Conservation (phyloP, 1,140 invertebrate species). For the Zeugodacus cucurbitae region DNA sequence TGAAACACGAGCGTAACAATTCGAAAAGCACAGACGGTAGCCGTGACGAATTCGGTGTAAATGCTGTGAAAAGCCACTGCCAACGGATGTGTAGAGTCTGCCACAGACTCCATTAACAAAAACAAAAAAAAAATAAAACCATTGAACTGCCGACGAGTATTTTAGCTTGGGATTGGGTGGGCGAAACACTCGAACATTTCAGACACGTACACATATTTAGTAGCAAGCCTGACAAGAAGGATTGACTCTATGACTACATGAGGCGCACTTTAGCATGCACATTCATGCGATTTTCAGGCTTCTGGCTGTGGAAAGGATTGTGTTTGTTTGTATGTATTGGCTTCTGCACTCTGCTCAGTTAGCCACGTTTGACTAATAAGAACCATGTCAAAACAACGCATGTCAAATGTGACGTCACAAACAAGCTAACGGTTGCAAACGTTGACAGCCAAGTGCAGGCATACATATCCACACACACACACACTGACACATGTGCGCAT, state of each 20-base stretch:
- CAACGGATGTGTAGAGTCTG: not conserved
- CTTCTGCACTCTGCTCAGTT: not conserved
- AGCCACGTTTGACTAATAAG: not conserved
- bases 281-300: not conserved
- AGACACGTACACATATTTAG: slow-evolving; percentile 43
- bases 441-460: not conserved
- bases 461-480: not conserved
- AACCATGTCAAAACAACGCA: not conserved
- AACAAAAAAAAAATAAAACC: not conserved
- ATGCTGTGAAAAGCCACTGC: slow-evolving; percentile 24
- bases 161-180: not conserved
- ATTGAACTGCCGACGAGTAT: not conserved
- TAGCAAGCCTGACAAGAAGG: slow-evolving; percentile 22
- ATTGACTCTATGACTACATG: not conserved
- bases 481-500: not conserved
- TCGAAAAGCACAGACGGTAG: slow-evolving; percentile 28
- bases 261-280: not conserved
- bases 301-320: not conserved
- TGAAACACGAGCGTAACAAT: not conserved
- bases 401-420: slow-evolving; percentile 2
- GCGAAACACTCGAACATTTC: slow-evolving; percentile 36
- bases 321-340: not conserved
- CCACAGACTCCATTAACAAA: not conserved
- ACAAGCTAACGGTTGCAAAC: not conserved
- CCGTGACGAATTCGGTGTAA: slow-evolving; percentile 42